A percentile compares a stretch with the other conserved stretches of the same genome.
These are phyloP conservation scores for Ranitomeya variabilis DNA, from an alignment of 2,113 vertebrate species.

Conservation along the genomic window DNA sequence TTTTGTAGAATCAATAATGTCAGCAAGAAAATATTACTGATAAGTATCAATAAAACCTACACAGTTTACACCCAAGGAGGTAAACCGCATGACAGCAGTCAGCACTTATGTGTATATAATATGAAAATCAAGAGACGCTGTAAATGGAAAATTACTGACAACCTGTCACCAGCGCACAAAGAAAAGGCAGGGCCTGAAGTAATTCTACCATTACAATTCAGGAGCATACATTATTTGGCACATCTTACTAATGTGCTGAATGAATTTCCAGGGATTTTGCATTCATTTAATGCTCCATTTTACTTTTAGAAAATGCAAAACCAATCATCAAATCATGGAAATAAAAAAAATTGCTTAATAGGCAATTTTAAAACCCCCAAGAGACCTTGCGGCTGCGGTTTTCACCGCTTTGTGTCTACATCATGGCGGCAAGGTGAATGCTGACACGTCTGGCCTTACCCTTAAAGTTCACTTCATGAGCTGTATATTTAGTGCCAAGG, in stretches of 20 bases:
- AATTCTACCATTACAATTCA: not conserved
- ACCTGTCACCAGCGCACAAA: not conserved
- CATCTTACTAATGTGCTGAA: not conserved
- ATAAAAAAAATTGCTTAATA: too few species aligned
- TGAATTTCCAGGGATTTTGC: too few species aligned
- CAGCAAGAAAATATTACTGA: not conserved
- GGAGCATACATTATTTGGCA: not conserved
- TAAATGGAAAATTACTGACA: constrained; percentile 13
- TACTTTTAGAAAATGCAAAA: too few species aligned
- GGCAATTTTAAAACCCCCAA: too few species aligned
- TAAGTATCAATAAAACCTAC: not conserved
- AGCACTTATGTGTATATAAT: constrained; percentile 1
- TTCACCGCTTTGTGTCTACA: too few species aligned
- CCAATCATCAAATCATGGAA: too few species aligned
- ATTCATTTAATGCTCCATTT: too few species aligned
- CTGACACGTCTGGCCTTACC: too few species aligned
- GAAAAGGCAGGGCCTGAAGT: not conserved
- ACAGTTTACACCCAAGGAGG: not conserved
- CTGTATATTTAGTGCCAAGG: not conserved
- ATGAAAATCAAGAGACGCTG: not conserved
- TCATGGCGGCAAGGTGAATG: too few species aligned
- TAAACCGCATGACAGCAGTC: not conserved
- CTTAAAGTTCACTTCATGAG: not conserved
- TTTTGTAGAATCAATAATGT: not conserved
- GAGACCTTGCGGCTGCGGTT: too few species aligned